Evolutionary conservation across 2,888 invertebrate genomes (phyloP).

Genomic region (Lasioglossum calceatum): DNA sequence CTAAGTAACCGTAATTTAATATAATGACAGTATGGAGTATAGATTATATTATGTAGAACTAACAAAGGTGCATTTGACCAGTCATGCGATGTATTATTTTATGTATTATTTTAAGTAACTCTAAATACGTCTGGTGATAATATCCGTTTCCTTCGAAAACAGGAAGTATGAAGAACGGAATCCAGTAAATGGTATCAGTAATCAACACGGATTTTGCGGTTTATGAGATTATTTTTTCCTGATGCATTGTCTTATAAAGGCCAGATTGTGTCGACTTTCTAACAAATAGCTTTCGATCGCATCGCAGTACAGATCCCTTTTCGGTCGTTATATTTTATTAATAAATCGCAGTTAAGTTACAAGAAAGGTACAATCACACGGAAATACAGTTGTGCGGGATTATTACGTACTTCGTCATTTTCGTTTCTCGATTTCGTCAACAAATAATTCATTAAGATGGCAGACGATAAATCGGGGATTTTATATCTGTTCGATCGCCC

Average conservation of each 20-base stretch:
- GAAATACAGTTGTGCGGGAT: background rate
- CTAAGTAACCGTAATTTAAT: no score
- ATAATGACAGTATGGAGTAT: no score
- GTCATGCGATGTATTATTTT: no score
- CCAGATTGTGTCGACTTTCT: background rate
- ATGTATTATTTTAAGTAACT: no score
- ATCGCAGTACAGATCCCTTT: background rate
- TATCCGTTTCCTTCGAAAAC: slow-evolving; percentile 57
- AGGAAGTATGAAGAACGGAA: slow-evolving; percentile 27
- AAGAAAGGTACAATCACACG: background rate
- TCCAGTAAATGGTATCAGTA: slow-evolving; percentile 7
- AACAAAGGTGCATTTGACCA: no score
- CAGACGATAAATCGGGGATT: slow-evolving; percentile 63
- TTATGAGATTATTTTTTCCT: slow-evolving; percentile 50
- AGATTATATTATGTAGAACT: no score
- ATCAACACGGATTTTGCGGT: slow-evolving; percentile 60
- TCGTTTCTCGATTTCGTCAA: background rate
- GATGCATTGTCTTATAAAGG: slow-evolving; percentile 45
- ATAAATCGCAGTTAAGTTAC: background rate
- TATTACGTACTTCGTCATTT: background rate
- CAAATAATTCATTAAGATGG: slow-evolving; percentile 36
- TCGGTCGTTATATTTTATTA: background rate
- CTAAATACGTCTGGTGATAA: background rate
- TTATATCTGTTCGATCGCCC: slow-evolving; percentile 89
- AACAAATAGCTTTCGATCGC: background rate